phyloP scores from a whole-genome alignment of 2,888 invertebrate species.

The Oscheius myriophilus region DNA sequence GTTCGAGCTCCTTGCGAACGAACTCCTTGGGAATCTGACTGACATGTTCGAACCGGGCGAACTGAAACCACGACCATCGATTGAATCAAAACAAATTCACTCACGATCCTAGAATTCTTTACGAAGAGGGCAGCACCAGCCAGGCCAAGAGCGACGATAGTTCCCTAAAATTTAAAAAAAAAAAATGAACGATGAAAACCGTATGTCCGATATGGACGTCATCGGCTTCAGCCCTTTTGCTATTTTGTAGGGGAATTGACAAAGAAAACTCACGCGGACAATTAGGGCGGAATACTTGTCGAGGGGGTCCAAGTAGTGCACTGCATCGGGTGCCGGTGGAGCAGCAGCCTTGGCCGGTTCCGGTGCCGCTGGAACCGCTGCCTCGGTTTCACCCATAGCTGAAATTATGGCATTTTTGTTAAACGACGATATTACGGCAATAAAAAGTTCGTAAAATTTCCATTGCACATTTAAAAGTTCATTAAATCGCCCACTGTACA shows the following conservation, averaged over 20 bases:
- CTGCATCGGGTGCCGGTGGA: constrained; percentile 5
- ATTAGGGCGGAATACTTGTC: constrained; percentile 61
- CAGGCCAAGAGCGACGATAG: constrained; percentile 65
- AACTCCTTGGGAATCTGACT: constrained; percentile 69
- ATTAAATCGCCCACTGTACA: too few relatives aligned
- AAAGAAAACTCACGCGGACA: constrained; percentile 54
- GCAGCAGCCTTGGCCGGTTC: constrained; percentile 4
- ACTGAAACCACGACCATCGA: constrained; percentile 52
- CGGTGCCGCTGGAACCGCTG: constrained; percentile 25
- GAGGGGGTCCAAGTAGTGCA: constrained; percentile 56
- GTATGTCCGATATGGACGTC: too few relatives aligned
- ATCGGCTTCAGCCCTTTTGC: too few relatives aligned
- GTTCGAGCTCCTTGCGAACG: constrained; percentile 65
- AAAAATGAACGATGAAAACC: too few relatives aligned
- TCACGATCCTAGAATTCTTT: constrained; percentile 65
- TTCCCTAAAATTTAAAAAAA: constrained; percentile 57
- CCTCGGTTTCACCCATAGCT: constrained; percentile 30
- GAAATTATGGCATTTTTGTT: neutral
- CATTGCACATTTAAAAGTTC: neutral
- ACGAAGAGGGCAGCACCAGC: constrained; percentile 63
- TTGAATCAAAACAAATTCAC: constrained; percentile 9
- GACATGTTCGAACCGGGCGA: constrained; percentile 67
- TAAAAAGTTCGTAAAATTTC: neutral
- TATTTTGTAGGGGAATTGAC: too few relatives aligned
- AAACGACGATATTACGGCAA: neutral